Evolutionary conservation across 2,113 vertebrate species (phyloP), one percentile per base, ranked within the genome.

Genomic region (Gopherus flavomarginatus): DNA sequence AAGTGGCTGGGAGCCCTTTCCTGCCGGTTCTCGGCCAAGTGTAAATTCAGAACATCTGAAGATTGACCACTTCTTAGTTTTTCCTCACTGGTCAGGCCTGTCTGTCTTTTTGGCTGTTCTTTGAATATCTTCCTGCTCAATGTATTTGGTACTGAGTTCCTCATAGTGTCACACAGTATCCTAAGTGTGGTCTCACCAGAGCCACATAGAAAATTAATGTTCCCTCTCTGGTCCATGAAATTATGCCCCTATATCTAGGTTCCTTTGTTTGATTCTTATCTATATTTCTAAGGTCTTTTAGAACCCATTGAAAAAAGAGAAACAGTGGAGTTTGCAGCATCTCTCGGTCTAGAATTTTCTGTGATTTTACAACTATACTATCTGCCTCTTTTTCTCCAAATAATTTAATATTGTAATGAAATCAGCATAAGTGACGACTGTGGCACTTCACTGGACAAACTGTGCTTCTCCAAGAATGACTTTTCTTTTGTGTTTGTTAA

Each of bases 401-500:
- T 83, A 69, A 54, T 90, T 0, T 53, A 85, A 0, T 1, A 49
- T 75, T 3, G 47, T 6, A 87, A 22, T 81, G 53, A 83, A 95
- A 94, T 72, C n/a, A 50, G 21, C 65, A 49, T 44, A 54, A 27
- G 53, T 2, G 1, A 35, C 0, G 0, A 92, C 91, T 91, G 62
- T 62, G 75, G 21, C 56, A 78, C 44, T 27, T 91, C 75, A n/a
- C 38, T 57, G 0, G 52, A 2, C 62, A 81, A 91, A 91, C 85
- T 57, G 38, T 22, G 11, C 47, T 80, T 35, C 78, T 89, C 7
- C 85, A 29, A 72, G 86, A 91, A 75, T 47, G 10, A 72, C n/a
- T 1, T 0, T 88, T 93, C 94, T 81, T 16, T 90, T 89, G 13
- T 86, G 10, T 24, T 24, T 87, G 0, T 82, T 94, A 82, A 78